A percentile compares a stretch with the other conserved stretches of the same genome.
Evolutionary conservation across 2,888 invertebrate species (phyloP).

Genomic region (Ectemnius cavifrons): DNA sequence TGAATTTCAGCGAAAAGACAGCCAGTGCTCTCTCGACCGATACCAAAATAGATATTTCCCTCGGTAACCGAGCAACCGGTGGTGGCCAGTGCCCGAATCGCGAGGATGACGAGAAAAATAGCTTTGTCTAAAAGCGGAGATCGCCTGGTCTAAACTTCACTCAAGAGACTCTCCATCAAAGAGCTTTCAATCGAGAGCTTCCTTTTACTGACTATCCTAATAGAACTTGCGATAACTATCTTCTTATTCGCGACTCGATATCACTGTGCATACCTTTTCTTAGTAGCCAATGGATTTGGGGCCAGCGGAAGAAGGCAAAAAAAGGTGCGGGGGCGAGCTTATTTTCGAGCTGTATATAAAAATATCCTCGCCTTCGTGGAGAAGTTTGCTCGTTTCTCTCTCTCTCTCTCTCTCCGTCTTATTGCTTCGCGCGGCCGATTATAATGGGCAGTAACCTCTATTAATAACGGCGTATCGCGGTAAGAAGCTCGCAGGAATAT

Average conservation of each 20-base stretch:
- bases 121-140: conserved; percentile 4
- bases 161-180: not conserved
- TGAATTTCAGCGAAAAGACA: not conserved
- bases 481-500: conserved; percentile 4
- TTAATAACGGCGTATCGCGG: conserved; percentile 10
- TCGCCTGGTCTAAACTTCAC: not conserved
- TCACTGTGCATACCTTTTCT: not conserved
- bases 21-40: conserved; percentile 22
- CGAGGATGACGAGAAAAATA: conserved; percentile 47
- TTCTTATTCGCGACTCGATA: too few relatives aligned
- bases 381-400: not conserved
- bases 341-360: conserved; percentile 8
- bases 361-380: not conserved
- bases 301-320: not conserved
- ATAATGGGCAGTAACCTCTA: not conserved
- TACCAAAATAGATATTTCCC: conserved; percentile 38
- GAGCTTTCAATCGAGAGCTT: not conserved
- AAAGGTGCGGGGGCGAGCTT: conserved; percentile 10
- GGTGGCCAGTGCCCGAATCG: conserved; percentile 39
- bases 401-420: not conserved
- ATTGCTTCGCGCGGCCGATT: not conserved
- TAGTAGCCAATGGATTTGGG: not conserved
- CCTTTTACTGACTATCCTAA: too few relatives aligned
- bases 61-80: conserved; percentile 44
- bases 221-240: too few relatives aligned